Evolutionary conservation across 2,888 invertebrate species (phyloP), one percentile per base, ranked within the genome.

Genomic region (Catocala sponsa): DNA sequence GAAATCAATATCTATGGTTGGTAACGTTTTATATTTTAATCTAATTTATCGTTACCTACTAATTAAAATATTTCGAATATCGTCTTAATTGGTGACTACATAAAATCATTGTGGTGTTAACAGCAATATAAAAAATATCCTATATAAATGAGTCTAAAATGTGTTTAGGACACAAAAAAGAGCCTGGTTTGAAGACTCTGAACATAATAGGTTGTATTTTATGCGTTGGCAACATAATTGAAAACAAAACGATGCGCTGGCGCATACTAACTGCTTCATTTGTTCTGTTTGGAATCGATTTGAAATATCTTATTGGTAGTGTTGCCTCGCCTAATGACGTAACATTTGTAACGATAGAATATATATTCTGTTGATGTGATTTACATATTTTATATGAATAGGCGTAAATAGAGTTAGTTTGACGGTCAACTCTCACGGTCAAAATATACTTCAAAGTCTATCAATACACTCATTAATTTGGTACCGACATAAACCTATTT

Each of bases 201-300:
- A 60, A 63, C 63, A 65, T 75, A 72, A 74, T 72, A 66, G 64
- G 59, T 63, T 59, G 59, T 73, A 74, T 76, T 73, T 70, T 77
- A 81, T 81, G 78, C 78, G 82, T 81, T 81, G 72, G 69, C 57
- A 68, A 74, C 67, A 69, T 76, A 72, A 76, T 80, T 76, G 74
- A 75, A 75, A 78, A 79, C 81, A 76, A 79, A 77, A 83, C 75
- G 76, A 70, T 78, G 80, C 84, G 82, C 75, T 67, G 25, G 68
- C 82, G 89, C 88, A 90, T 90, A 86, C 78, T 74, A 84, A 91
- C 75, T 68, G 74, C 82, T 81, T 85, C 75, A 89, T 91, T 89
- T 69, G 63, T 70, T 69, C 55, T 59, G 81, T 72, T 83, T 83
- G 74, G 79, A 78, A 74, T 81, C 68, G 73, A 78, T 80, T 77